Conservation (phyloP, 2,797 vertebrate genomes). For the Triplophysa bombifrons region DNA sequence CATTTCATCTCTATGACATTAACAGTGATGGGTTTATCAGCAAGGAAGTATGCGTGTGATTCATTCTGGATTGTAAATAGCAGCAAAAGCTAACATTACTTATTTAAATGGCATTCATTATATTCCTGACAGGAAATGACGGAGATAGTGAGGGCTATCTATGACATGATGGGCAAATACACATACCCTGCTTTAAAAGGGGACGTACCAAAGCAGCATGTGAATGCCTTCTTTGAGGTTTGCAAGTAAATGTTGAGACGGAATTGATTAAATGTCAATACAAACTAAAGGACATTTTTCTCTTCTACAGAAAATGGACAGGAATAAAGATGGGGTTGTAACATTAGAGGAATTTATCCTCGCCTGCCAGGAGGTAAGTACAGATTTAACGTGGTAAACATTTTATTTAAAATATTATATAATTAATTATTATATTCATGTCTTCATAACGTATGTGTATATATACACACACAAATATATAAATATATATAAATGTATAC, state of each 20-base stretch:
- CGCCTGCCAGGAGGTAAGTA: constrained; percentile 92
- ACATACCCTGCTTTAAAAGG: constrained; percentile 94
- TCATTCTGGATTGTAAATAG: not conserved
- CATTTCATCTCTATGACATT: constrained; percentile 97
- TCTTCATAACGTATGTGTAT: no score
- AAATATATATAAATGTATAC: not conserved
- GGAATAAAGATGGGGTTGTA: constrained; percentile 98
- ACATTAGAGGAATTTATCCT: constrained; percentile 95
- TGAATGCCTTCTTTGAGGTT: constrained; percentile 96
- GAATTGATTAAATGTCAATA: not conserved
- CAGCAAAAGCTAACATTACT: not conserved
- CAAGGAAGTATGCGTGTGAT: constrained; percentile 79
- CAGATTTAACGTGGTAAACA: not conserved
- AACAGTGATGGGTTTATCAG: constrained; percentile 96
- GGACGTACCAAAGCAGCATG: constrained; percentile 92
- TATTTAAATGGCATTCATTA: not conserved
- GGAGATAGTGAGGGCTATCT: constrained; percentile 96
- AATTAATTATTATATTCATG: no score
- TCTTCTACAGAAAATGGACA: constrained; percentile 93
- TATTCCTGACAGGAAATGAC: constrained; percentile 89
- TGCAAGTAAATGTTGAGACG: not conserved
- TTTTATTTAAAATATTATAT: no score
- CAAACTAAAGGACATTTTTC: constrained; percentile 20
- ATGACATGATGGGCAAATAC: constrained; percentile 99
- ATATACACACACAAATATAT: no score